phyloP scores from a whole-genome alignment of 1,140 invertebrate species.

The Orussus abietinus region DNA sequence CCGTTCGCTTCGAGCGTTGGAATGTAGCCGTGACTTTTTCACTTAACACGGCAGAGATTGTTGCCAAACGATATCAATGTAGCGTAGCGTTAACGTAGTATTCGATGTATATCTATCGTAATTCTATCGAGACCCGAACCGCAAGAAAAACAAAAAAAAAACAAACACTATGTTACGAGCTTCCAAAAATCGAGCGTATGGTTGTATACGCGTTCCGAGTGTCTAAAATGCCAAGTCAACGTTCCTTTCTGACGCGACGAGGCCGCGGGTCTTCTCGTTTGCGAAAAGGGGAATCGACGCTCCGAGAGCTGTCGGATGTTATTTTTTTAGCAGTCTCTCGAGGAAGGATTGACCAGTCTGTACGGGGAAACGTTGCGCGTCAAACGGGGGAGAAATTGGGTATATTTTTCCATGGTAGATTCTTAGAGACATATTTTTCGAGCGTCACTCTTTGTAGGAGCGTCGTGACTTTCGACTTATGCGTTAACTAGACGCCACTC shows the following conservation, averaged over 20 bases:
- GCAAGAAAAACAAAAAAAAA: constrained; percentile 12
- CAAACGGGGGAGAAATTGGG: background rate
- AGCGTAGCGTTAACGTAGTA: constrained; percentile 38
- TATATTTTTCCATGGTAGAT: background rate
- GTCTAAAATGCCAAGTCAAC: constrained; percentile 44
- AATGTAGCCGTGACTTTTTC: too few relatives aligned
- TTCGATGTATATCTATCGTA: constrained; percentile 37
- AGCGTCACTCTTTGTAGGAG: constrained; percentile 15
- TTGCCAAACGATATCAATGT: constrained; percentile 46
- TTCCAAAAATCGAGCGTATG: too few relatives aligned
- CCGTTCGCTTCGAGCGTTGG: too few relatives aligned
- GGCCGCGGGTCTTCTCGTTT: too few relatives aligned
- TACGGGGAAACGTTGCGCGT: too few relatives aligned
- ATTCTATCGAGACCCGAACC: constrained; percentile 26
- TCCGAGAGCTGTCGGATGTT: too few relatives aligned
- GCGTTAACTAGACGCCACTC: constrained; percentile 13
- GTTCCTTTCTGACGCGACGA: constrained; percentile 16
- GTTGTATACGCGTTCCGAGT: constrained; percentile 29
- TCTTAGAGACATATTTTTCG: constrained; percentile 23
- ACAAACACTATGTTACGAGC: constrained; percentile 30
- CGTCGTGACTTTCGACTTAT: background rate
- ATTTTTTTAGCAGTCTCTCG: too few relatives aligned
- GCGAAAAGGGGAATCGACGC: too few relatives aligned
- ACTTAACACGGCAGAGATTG: too few relatives aligned
- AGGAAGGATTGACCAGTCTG: too few relatives aligned